Percentiles rank a stretch among this genome's conserved stretches.
Evolutionary conservation across 1,140 invertebrate species (phyloP).

Genomic region (Hyles euphorbiae): DNA sequence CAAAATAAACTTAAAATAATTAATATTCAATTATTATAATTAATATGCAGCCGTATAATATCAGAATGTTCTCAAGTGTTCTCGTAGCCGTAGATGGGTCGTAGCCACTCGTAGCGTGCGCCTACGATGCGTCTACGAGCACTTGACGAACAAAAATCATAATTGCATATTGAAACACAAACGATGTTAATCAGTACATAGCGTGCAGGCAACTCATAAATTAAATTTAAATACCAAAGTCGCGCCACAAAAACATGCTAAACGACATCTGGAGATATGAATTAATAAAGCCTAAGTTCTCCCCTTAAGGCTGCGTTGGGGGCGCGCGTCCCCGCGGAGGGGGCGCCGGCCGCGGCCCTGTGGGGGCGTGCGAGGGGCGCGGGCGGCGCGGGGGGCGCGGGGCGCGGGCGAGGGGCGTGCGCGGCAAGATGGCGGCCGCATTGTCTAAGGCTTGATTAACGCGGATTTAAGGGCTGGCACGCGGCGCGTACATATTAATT

Average conservation of each 20-base stretch:
- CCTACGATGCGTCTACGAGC: conserved; percentile 10
- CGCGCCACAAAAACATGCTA: conserved; percentile 2
- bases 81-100: not conserved
- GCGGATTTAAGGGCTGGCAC: conserved; percentile 48
- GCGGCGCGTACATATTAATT: conserved; percentile 63
- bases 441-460: conserved; percentile 64
- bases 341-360: conserved; percentile 11
- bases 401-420: conserved; percentile 22
- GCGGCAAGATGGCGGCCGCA: conserved; percentile 61
- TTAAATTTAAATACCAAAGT: conserved; percentile 11
- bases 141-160: not conserved
- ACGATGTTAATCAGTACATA: not conserved
- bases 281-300: conserved; percentile 38
- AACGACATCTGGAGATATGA: conserved; percentile 21
- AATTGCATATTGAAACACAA: conserved; percentile 6
- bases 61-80: not conserved
- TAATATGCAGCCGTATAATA: too few relatives aligned
- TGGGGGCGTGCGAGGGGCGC: conserved; percentile 6
- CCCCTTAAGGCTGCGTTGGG: conserved; percentile 31
- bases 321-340: conserved; percentile 14
- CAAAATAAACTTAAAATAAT: too few relatives aligned
- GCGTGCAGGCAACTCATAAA: conserved; percentile 7
- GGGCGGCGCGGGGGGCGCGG: conserved; percentile 15
- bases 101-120: conserved; percentile 14
- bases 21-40: too few relatives aligned